Conservation (phyloP, 2,888 invertebrate species). For the Oligia strigilis region DNA sequence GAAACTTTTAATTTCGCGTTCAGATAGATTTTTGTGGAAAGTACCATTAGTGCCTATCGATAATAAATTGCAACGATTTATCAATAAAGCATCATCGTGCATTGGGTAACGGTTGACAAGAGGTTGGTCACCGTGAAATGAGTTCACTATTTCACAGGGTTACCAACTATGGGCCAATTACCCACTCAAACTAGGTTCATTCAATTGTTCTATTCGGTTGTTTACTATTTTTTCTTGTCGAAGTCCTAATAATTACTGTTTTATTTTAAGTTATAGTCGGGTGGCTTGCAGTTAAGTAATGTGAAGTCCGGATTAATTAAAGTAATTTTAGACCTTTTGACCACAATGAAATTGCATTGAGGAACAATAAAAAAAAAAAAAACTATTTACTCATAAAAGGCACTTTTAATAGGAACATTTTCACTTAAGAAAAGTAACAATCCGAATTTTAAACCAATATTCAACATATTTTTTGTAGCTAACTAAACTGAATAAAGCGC, state of each 20-base stretch:
- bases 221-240: constrained; percentile 19
- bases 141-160: constrained; percentile 61
- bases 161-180: constrained; percentile 61
- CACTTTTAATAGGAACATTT: constrained; percentile 25
- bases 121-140: constrained; percentile 71
- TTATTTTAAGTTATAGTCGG: constrained; percentile 13
- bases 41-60: background rate
- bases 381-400: constrained; percentile 29
- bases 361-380: background rate
- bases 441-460: constrained; percentile 4
- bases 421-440: constrained; percentile 17
- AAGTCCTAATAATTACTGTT: constrained; percentile 11
- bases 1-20: background rate
- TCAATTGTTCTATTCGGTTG: constrained; percentile 38
- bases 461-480: background rate
- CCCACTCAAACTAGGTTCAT: constrained; percentile 45
- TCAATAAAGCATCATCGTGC: constrained; percentile 38
- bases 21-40: background rate
- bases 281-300: constrained; percentile 6
- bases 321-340: background rate
- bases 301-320: background rate
- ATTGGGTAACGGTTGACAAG: constrained; percentile 56
- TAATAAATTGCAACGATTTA: constrained; percentile 42
- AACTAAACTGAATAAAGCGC: background rate
- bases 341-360: background rate